Conservation (phyloP, 2,888 invertebrate genomes). For the Choreutis nemorana region DNA sequence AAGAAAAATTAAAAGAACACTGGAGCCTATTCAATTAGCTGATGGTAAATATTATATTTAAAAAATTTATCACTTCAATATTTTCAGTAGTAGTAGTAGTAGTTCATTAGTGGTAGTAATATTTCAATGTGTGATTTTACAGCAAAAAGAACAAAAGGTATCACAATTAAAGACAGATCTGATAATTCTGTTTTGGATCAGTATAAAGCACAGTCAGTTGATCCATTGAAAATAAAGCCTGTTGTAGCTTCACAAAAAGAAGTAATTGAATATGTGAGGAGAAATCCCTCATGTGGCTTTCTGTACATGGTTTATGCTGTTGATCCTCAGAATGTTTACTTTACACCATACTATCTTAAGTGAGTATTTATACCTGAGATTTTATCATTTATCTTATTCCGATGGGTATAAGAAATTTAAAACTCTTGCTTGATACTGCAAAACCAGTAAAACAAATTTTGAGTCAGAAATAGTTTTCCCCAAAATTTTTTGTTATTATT, state of each 20-base stretch:
- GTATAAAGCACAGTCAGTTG: conserved; percentile 19
- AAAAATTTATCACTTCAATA: not conserved
- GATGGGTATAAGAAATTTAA: too few relatives aligned
- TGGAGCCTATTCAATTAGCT: conserved; percentile 32
- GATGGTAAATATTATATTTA: conserved; percentile 13
- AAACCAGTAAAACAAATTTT: too few relatives aligned
- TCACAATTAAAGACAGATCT: conserved; percentile 24
- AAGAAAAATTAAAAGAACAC: conserved; percentile 25
- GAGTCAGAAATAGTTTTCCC: too few relatives aligned
- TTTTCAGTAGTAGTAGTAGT: not conserved
- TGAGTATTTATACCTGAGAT: too few relatives aligned
- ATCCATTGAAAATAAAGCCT: conserved; percentile 49
- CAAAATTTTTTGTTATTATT: too few relatives aligned
- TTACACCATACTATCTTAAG: conserved; percentile 79
- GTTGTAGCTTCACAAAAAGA: conserved; percentile 46
- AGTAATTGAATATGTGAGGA: conserved; percentile 58
- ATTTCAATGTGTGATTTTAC: conserved; percentile 7
- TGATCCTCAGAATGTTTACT: conserved; percentile 74
- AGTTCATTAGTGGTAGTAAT: conserved; percentile 1
- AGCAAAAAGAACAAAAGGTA: conserved; percentile 27
- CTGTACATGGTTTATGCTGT: conserved; percentile 81
- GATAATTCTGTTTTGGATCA: conserved; percentile 10
- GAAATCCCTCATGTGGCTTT: conserved; percentile 69
- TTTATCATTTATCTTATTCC: too few relatives aligned
- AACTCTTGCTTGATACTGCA: too few relatives aligned